Percentiles rank a stretch among this genome's conserved stretches.
Conservation (phyloP, 2,888 invertebrate species). For the Thecophora atra region DNA sequence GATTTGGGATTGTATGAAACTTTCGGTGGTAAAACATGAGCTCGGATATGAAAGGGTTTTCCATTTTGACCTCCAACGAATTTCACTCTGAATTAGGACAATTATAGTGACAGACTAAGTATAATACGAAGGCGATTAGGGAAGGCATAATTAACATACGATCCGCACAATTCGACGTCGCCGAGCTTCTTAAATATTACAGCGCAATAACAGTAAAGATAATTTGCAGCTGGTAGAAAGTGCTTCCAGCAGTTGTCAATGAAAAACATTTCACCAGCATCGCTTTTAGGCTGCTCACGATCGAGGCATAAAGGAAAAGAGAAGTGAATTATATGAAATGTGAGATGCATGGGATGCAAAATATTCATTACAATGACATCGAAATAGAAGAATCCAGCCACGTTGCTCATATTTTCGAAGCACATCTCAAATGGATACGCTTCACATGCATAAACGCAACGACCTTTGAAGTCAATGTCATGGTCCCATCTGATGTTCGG, state of each 20-base stretch:
- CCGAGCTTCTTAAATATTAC: conserved; percentile 52
- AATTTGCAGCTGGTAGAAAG: conserved; percentile 47
- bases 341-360: neutral
- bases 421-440: conserved; percentile 52
- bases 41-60: conserved; percentile 52
- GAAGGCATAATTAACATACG: conserved; percentile 46
- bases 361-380: conserved; percentile 54
- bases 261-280: conserved; percentile 51
- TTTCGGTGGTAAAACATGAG: conserved; percentile 53
- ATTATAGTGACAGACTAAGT: too few species aligned
- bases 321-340: neutral
- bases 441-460: conserved; percentile 53
- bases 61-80: conserved; percentile 53
- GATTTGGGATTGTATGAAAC: conserved; percentile 46
- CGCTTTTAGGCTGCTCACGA: conserved; percentile 44
- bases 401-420: conserved; percentile 51
- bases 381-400: conserved; percentile 58
- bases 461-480: conserved; percentile 47
- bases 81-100: conserved; percentile 47
- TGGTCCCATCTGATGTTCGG: conserved; percentile 53
- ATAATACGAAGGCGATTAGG: too few species aligned
- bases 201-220: conserved; percentile 45
- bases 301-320: neutral
- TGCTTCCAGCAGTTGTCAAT: conserved; percentile 54
- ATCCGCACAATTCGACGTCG: conserved; percentile 50